These are phyloP conservation scores for Erythrocercus mccallii DNA, from an alignment of 2,113 vertebrate species.

Conservation along the genomic window DNA sequence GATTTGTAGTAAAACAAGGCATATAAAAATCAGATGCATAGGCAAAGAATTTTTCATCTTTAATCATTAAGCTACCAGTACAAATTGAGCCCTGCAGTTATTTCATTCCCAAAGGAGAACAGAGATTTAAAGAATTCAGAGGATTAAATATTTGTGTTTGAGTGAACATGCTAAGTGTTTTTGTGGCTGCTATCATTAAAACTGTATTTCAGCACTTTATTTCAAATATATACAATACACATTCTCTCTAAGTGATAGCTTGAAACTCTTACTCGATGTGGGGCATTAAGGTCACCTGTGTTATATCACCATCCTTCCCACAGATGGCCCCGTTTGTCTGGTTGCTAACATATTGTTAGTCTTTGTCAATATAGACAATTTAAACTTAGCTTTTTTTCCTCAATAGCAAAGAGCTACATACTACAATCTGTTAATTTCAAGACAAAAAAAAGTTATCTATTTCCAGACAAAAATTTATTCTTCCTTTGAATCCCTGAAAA, in stretches of 20 bases:
- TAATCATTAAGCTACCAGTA: slow-evolving; percentile 86
- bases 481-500: not conserved
- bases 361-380: not conserved
- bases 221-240: slow-evolving; percentile 29
- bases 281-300: not conserved
- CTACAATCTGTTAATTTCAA: not conserved
- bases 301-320: not conserved
- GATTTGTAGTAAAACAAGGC: slow-evolving; percentile 80
- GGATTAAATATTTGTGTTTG: slow-evolving; percentile 83
- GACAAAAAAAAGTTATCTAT: not conserved
- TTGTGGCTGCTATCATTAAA: slow-evolving; percentile 74
- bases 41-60: slow-evolving; percentile 82
- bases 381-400: not conserved
- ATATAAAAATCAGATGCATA: slow-evolving; percentile 83
- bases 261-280: not conserved
- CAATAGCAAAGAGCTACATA: not conserved
- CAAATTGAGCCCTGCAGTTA: slow-evolving; percentile 85
- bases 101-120: slow-evolving; percentile 78
- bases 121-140: slow-evolving; percentile 80
- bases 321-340: not conserved
- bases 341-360: not conserved
- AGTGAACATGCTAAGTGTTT: slow-evolving; percentile 79
- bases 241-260: not conserved
- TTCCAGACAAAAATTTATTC: not conserved
- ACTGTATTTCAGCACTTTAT: slow-evolving; percentile 64